phyloP scores from a whole-genome alignment of 2,888 invertebrate genomes.

The Fragum fragum region DNA sequence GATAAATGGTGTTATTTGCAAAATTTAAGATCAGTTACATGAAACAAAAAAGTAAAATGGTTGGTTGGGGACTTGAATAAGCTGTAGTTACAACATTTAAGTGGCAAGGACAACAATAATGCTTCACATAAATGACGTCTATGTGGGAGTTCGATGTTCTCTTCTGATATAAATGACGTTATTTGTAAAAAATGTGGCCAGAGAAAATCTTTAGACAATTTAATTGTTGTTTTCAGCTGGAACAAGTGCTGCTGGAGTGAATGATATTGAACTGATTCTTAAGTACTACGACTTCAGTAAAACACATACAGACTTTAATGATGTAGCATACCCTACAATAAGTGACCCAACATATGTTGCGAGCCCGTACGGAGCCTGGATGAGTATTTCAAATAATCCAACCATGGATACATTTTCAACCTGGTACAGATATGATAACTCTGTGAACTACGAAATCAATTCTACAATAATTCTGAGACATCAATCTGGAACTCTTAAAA shows the following conservation, averaged over 20 bases:
- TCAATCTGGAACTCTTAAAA: conserved; percentile 55
- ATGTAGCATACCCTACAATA: conserved; percentile 45
- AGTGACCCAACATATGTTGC: conserved; percentile 69
- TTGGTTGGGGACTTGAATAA: too few relatives aligned
- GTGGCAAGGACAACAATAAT: too few relatives aligned
- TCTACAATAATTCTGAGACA: conserved; percentile 56
- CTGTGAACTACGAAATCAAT: conserved; percentile 50
- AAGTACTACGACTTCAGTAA: conserved; percentile 72
- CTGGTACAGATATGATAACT: conserved; percentile 70
- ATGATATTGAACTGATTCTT: conserved; percentile 54
- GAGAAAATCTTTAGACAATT: too few relatives aligned
- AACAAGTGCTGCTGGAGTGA: conserved; percentile 41
- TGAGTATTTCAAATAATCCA: conserved; percentile 70
- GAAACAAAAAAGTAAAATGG: too few relatives aligned
- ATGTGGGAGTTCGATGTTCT: too few relatives aligned
- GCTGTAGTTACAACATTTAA: too few relatives aligned
- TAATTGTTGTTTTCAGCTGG: conserved; percentile 4
- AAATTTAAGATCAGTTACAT: too few relatives aligned
- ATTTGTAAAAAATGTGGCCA: too few relatives aligned
- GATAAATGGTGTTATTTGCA: too few relatives aligned
- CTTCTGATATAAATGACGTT: too few relatives aligned
- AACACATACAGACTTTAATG: conserved; percentile 62
- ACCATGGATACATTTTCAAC: conserved; percentile 75
- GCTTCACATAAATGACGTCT: too few relatives aligned
- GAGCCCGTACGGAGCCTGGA: conserved; percentile 75